A percentile compares a stretch with the other conserved stretches of the same genome.
Evolutionary conservation across 2,113 vertebrate species (phyloP).

Genomic region (Genyomyrus donnyi): DNA sequence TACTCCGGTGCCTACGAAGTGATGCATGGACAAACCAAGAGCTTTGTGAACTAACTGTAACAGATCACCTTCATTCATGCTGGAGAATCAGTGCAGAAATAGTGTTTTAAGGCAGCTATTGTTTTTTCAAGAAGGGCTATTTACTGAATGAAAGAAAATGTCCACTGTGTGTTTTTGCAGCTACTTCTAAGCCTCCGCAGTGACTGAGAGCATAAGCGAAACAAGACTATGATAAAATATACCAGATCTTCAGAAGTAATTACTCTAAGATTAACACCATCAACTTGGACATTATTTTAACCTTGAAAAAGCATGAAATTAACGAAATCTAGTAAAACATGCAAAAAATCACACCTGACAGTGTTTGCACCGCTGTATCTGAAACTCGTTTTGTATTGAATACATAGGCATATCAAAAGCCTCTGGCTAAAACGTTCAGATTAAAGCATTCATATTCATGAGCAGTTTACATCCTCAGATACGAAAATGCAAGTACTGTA

Average conservation of each 20-base stretch:
- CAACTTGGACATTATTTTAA: background rate
- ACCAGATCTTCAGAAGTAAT: background rate
- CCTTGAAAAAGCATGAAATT: background rate
- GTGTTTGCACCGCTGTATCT: background rate
- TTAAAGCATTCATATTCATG: background rate
- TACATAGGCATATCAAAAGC: background rate
- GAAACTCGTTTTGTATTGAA: background rate
- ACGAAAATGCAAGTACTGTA: background rate
- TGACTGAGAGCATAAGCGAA: background rate
- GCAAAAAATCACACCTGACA: background rate
- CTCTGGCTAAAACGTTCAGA: background rate
- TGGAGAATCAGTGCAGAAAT: background rate
- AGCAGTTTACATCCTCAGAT: background rate
- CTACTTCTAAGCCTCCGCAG: background rate
- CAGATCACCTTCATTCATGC: background rate
- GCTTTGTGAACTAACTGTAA: conserved; percentile 1
- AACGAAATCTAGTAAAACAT: background rate
- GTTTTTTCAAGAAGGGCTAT: background rate
- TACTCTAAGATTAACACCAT: background rate
- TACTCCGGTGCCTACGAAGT: background rate
- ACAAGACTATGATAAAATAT: background rate
- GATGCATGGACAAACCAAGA: background rate
- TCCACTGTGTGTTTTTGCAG: background rate
- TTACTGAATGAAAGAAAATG: background rate
- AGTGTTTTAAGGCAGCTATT: background rate